These are phyloP conservation scores for Unio delphinus DNA, from an alignment of 2,888 invertebrate genomes.

Conservation along the genomic window DNA sequence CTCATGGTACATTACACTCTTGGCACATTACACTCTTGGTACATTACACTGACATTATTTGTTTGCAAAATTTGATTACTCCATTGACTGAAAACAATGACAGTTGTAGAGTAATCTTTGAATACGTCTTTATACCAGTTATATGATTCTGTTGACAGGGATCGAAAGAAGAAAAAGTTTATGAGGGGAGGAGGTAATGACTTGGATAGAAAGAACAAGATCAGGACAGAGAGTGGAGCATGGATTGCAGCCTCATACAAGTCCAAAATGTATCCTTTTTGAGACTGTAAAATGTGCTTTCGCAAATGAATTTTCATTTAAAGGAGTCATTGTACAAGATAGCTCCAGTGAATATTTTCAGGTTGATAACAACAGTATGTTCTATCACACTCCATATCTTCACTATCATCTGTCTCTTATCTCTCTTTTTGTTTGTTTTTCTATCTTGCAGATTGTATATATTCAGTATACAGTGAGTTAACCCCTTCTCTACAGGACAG, in stretches of 20 bases:
- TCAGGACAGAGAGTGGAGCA: conserved; percentile 94
- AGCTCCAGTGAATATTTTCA: no score
- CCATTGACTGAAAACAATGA: background rate
- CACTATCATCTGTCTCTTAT: no score
- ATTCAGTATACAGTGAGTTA: no score
- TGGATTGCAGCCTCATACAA: conserved; percentile 96
- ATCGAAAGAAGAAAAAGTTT: conserved; percentile 96
- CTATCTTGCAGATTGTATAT: no score
- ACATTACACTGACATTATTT: background rate
- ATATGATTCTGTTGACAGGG: conserved; percentile 77
- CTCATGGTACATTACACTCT: background rate
- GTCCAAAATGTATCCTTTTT: conserved; percentile 79
- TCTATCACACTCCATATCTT: no score
- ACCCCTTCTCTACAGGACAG: no score
- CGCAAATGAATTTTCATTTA: background rate
- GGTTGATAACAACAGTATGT: no score
- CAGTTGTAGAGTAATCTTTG: background rate
- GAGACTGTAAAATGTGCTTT: background rate
- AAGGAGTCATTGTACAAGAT: no score
- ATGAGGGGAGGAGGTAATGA: conserved; percentile 73
- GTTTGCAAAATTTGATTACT: background rate
- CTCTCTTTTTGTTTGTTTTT: no score
- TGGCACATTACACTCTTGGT: background rate
- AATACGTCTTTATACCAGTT: background rate
- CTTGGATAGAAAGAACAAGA: conserved; percentile 78